Base-by-base conservation (phyloP, 2,113 vertebrate species). In the Perca flavescens region DNA sequence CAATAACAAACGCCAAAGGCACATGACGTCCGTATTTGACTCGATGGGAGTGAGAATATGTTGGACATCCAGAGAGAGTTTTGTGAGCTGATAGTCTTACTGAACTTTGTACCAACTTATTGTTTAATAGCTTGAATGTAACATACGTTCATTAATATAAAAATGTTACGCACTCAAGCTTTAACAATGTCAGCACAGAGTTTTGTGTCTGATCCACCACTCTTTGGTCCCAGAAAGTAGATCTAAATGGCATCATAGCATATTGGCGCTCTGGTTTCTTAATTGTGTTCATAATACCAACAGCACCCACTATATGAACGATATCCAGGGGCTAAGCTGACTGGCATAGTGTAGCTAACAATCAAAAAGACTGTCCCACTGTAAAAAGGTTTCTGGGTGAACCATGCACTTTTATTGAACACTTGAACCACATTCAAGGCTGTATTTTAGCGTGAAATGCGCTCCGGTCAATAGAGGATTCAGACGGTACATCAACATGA, bases 361-460 rank as follows among this genome's bases (percentile, higher is more conserved):
- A 54, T 22, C 21, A 40, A 62, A 58, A 31, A 34, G n/a, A 63
- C 10, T n/a, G 19, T 13, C 34, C 25, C 1, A 68, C 22, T 50
- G 49, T 68, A 17, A 50, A 50, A n/a, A 50, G 25, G 25, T 50
- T 50, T 52, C 47, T 34, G 25, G 10, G 11, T 40, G 36, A 7
- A 40, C 8, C 36, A 8, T 1, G 7, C 8, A 40, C 36, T 40
- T 40, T 40, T 8, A 40, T 40, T 7, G 36, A 40, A 40, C 61
- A 60, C 12, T 50, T 4, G 28, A 47, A n/a, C 36, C 25, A 25
- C 21, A 49, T 47, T 60, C 31, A 49, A 22, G 40, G 49, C 56
- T 6, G 5, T 43, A 31, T 72, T 73, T 66, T 74, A 47, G 46
- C 79, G 69, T 62, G 4, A 62, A 56, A 74, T 21, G 34, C 34